Base-by-base conservation (phyloP, 2,888 invertebrate genomes). In the Nemotelus nigrinus region DNA sequence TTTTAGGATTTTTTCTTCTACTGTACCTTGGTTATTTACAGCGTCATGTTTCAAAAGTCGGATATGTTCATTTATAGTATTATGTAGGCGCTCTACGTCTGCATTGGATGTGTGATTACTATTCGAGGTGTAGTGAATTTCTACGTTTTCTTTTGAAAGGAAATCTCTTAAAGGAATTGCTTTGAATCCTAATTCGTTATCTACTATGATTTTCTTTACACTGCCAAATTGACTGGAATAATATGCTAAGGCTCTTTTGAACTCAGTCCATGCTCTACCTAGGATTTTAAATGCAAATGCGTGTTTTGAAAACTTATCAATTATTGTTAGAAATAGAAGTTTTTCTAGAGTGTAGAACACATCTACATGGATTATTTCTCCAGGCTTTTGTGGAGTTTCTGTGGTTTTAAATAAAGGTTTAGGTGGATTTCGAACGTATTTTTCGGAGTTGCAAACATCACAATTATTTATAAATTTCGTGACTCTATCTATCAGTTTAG, bases 281-380 rank as follows among this genome's bases (percentile, higher is more conserved):
- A 58, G 58, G n/a, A 58, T 8, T 58, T 58, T 58, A 25, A 58
- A n/a, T n/a, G 43, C 64, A 64, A 5, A 64, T 64, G 43, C 64
- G 44, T 43, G 44, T 43, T 64, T 64, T 6, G 3, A 64, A 44
- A 41, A 64, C n/a, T 64, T 64, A 43, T 64, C 64, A 8, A 64
- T 64, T 64, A 64, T 64, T 41, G 64, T 64, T 64, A 64, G 64
- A 43, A 64, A 7, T 41, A 43, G 64, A 43, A 41, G 53, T 6
- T 53, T 53, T 8, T 53, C 10, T 6, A 53, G 1, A 25, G 58
- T 64, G 64, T 41, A 60, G 55, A 81, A 80, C 3, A 78, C 76
- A 64, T 81, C 81, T 0, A 80, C 53, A 57, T 80, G 80, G 55
- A 82, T 68, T n/a, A 79, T 77, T 64, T 82, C 80, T 48, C 80